Conservation (phyloP, 2,113 vertebrate genomes). For the Myotis davidii region DNA sequence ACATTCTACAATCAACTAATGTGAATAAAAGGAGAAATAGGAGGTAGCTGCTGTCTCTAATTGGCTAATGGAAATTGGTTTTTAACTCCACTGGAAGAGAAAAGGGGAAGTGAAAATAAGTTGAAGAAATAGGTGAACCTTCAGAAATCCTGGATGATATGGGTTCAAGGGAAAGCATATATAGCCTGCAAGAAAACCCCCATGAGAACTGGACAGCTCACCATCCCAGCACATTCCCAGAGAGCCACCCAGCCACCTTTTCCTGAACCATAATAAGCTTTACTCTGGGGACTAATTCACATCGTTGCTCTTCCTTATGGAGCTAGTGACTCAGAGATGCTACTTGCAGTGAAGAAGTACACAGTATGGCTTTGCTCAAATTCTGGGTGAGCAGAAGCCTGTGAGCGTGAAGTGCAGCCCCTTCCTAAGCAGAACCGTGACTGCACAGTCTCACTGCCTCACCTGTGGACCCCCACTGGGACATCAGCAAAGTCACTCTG, state of each 20-base stretch:
- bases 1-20: background rate
- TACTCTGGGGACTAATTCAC: conserved; percentile 51
- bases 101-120: conserved; percentile 24
- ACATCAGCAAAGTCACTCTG: background rate
- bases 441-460: background rate
- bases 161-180: background rate
- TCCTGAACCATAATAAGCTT: conserved; percentile 43
- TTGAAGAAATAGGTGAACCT: background rate
- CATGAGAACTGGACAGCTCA: background rate
- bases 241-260: conserved; percentile 7
- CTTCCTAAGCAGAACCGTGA: background rate
- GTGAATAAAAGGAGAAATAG: background rate
- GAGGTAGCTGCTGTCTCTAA: background rate
- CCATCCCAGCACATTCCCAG: conserved; percentile 8
- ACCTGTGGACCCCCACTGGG: background rate
- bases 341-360: conserved; percentile 17
- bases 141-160: background rate
- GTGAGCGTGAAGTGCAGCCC: background rate
- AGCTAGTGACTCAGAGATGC: conserved; percentile 55
- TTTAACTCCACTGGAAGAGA: background rate
- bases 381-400: conserved; percentile 10
- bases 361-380: background rate
- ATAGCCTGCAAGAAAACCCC: background rate
- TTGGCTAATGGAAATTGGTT: background rate
- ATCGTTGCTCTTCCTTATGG: conserved; percentile 50